A percentile compares a stretch with the other conserved stretches of the same genome.
Evolutionary conservation across 1,140 invertebrate genomes (phyloP).

Genomic region (Mercenaria mercenaria): DNA sequence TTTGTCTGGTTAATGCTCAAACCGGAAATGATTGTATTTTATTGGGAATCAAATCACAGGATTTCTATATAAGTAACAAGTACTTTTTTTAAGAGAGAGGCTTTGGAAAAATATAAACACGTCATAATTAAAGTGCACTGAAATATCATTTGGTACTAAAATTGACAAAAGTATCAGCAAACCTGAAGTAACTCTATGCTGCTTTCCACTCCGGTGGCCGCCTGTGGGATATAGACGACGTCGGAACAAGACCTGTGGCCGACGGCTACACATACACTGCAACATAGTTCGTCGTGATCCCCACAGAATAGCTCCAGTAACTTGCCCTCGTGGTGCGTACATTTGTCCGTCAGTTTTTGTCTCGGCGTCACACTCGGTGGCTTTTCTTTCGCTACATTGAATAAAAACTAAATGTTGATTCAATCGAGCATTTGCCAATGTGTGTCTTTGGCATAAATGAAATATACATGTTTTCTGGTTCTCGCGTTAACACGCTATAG

Average conservation of each 20-base stretch:
- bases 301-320: constrained; percentile 53
- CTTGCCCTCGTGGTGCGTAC: constrained; percentile 54
- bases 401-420: neutral
- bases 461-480: no score
- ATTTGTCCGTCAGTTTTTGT: constrained; percentile 50
- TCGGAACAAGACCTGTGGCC: constrained; percentile 43
- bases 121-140: no score
- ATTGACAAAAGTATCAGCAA: neutral
- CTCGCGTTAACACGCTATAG: no score
- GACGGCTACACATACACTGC: constrained; percentile 62
- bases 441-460: no score
- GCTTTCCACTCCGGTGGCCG: constrained; percentile 50
- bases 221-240: constrained; percentile 51
- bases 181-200: constrained; percentile 61
- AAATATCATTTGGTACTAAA: no score
- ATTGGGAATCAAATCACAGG: no score
- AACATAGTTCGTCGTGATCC: constrained; percentile 59
- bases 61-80: no score
- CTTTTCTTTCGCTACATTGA: constrained; percentile 42
- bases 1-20: no score
- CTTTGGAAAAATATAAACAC: no score
- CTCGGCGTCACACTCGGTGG: neutral
- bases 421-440: neutral
- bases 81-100: no score
- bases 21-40: no score